These are phyloP conservation scores for Nymphicus hollandicus DNA, from an alignment of 2,113 vertebrate genomes.

Conservation along the genomic window DNA sequence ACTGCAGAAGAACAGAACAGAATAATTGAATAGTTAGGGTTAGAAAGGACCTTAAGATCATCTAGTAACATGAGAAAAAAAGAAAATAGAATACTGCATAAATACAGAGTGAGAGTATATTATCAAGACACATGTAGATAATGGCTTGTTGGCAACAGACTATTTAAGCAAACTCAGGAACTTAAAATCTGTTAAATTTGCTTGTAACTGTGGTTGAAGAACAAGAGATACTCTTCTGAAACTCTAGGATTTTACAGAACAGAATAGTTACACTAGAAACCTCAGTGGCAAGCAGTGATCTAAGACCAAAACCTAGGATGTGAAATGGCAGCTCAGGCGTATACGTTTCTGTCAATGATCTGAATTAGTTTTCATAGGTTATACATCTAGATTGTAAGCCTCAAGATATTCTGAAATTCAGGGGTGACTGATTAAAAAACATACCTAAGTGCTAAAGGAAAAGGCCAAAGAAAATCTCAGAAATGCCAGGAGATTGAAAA, in stretches of 20 bases:
- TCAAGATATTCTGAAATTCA: background rate
- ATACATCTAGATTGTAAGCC: background rate
- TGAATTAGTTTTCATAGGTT: background rate
- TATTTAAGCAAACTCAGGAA: background rate
- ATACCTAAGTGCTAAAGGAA: background rate
- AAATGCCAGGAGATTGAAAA: background rate
- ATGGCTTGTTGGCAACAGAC: background rate
- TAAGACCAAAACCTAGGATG: background rate
- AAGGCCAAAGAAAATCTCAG: background rate
- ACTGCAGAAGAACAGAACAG: background rate
- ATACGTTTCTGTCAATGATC: rapidly evolving
- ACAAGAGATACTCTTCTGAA: background rate
- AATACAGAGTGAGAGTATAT: background rate
- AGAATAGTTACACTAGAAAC: background rate
- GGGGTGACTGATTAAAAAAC: background rate
- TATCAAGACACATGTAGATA: background rate
- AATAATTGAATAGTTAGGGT: background rate
- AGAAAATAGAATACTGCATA: background rate
- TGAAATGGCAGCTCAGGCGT: background rate
- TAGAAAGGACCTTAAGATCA: background rate
- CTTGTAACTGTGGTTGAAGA: background rate
- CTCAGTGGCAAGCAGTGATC: background rate
- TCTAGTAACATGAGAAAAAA: background rate
- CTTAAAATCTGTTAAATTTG: background rate
- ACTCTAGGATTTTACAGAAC: background rate